Evolutionary conservation across 2,888 invertebrate species (phyloP).

Genomic region (Arrhopalites spinosus): DNA sequence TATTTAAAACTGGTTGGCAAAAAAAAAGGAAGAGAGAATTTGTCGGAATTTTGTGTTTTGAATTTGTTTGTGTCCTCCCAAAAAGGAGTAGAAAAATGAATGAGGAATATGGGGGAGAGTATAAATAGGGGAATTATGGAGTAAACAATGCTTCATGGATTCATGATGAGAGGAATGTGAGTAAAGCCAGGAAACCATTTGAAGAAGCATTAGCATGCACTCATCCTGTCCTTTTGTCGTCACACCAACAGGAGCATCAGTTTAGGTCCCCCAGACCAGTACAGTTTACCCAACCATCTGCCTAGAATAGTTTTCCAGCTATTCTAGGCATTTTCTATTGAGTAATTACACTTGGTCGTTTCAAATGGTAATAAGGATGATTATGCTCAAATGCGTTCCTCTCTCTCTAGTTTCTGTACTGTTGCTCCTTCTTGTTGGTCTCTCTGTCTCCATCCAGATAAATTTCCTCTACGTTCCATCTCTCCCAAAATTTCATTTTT

Average conservation of each 20-base stretch:
- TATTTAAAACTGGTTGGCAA: background rate
- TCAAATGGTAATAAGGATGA: constrained; percentile 10
- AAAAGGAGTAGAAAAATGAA: background rate
- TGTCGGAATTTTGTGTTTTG: no score
- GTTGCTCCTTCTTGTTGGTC: no score
- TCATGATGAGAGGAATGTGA: no score
- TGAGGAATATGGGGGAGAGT: no score
- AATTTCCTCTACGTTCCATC: no score
- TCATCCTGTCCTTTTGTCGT: background rate
- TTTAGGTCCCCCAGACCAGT: background rate
- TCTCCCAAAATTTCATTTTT: no score
- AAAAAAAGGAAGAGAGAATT: background rate
- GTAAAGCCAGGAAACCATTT: background rate
- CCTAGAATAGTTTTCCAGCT: background rate
- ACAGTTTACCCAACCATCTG: background rate
- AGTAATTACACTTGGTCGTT: constrained; percentile 13
- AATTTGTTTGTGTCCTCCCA: no score
- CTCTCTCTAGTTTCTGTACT: no score
- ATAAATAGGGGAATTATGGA: no score
- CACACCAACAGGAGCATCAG: background rate
- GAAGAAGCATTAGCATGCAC: background rate
- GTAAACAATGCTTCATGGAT: no score
- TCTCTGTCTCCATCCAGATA: no score
- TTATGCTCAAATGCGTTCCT: background rate
- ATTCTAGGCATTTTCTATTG: background rate